Conservation (phyloP, 2,888 invertebrate genomes). For the Microctonus brassicae region DNA sequence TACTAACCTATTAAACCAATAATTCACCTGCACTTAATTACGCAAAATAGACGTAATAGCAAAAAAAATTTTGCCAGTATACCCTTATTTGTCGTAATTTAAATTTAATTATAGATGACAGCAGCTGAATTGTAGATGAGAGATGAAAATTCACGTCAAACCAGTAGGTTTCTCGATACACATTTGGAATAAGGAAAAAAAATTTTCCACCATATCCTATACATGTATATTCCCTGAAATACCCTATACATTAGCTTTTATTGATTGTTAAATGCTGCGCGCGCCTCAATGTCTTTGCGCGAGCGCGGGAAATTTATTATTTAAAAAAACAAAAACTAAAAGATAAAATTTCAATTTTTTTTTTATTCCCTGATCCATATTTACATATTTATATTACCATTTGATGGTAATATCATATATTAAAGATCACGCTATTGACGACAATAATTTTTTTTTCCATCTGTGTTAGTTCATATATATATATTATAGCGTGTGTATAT, state of each 20-base stretch:
- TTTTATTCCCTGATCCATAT: too few species aligned
- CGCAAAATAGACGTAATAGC: background rate
- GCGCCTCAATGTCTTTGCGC: slow-evolving; percentile 9
- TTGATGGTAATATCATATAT: background rate
- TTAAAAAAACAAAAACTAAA: background rate
- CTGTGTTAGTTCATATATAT: too few species aligned
- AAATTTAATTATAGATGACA: background rate
- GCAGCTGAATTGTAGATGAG: background rate
- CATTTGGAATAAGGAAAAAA: background rate
- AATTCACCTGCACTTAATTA: background rate
- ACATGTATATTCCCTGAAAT: background rate
- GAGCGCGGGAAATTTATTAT: background rate
- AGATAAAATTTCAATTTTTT: too few species aligned
- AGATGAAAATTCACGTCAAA: background rate
- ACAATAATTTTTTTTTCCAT: background rate
- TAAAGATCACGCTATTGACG: too few species aligned
- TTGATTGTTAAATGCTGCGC: slow-evolving; percentile 6
- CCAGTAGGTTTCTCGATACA: background rate
- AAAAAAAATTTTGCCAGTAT: background rate
- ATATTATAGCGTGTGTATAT: background rate
- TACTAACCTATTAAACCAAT: background rate
- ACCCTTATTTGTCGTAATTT: background rate
- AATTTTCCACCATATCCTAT: too few species aligned
- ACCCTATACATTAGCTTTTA: background rate
- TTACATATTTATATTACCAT: background rate